These are phyloP conservation scores for Chouioia cunea DNA, from an alignment of 2,888 invertebrate genomes.

Conservation along the genomic window DNA sequence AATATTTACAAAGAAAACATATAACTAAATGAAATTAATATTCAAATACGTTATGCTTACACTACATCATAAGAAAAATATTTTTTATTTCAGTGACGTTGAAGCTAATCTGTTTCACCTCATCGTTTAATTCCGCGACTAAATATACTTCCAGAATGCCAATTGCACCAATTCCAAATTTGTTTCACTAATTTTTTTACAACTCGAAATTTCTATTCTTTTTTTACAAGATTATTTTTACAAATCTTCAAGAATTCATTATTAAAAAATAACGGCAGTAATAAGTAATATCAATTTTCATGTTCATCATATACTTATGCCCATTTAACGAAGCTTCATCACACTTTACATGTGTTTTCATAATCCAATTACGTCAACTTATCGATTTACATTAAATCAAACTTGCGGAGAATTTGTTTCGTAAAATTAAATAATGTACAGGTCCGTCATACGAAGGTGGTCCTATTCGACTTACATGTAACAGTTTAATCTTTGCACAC, in stretches of 20 bases:
- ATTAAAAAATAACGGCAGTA: conserved; percentile 28
- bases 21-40: conserved; percentile 61
- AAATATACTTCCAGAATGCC: conserved; percentile 44
- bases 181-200: conserved; percentile 35
- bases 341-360: conserved; percentile 39
- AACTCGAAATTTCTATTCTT: conserved; percentile 39
- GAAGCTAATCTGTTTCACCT: conserved; percentile 45
- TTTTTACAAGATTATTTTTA: conserved; percentile 36
- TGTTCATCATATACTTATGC: conserved; percentile 32
- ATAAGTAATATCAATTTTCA: conserved; percentile 13
- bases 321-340: conserved; percentile 41
- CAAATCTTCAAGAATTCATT: conserved; percentile 20
- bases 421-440: conserved; percentile 37
- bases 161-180: conserved; percentile 53
- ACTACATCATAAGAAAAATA: conserved; percentile 54
- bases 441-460: conserved; percentile 34
- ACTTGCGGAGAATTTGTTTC: conserved; percentile 40
- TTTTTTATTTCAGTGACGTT: conserved; percentile 42
- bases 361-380: conserved; percentile 34
- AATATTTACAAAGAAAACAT: conserved; percentile 65
- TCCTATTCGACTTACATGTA: conserved; percentile 22
- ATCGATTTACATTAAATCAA: conserved; percentile 41
- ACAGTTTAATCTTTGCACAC: conserved; percentile 3
- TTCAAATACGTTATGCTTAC: conserved; percentile 52
- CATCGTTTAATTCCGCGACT: conserved; percentile 19